Conservation (phyloP, 2,113 vertebrate genomes). For the Aix galericulata region DNA sequence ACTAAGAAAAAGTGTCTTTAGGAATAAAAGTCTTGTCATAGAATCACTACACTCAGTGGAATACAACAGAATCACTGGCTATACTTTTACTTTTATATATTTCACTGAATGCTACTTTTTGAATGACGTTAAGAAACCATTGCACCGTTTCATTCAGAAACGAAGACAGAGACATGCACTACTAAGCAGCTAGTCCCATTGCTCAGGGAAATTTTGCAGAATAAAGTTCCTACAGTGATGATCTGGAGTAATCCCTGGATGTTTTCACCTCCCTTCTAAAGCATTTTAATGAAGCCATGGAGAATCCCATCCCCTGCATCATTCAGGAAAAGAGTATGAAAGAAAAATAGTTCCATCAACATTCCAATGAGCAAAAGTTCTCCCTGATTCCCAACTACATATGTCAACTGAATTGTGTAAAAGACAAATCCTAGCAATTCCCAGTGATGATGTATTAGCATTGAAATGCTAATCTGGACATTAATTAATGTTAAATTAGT, state of each 20-base stretch:
- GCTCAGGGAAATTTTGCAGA: background rate
- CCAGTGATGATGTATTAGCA: conserved; percentile 29
- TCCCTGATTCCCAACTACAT: background rate
- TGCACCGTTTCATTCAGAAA: background rate
- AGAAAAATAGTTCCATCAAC: background rate
- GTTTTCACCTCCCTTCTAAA: background rate
- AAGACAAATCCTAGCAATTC: conserved; percentile 46
- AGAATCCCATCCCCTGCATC: background rate
- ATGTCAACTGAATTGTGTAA: background rate
- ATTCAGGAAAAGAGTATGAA: background rate
- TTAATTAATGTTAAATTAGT: conserved; percentile 60
- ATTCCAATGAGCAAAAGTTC: background rate
- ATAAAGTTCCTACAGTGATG: background rate
- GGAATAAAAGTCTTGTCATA: background rate
- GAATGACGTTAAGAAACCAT: background rate
- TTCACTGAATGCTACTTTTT: background rate
- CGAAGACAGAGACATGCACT: background rate
- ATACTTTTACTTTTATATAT: background rate
- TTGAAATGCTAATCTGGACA: conserved; percentile 60
- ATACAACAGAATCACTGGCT: background rate
- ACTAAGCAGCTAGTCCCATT: background rate
- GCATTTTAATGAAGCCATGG: no score
- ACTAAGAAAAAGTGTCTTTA: background rate
- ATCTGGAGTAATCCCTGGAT: background rate
- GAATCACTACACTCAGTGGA: background rate